Evolutionary conservation across 2,888 invertebrate species (phyloP), one percentile per base, ranked within the genome.

Genomic region (Desoria tigrina): DNA sequence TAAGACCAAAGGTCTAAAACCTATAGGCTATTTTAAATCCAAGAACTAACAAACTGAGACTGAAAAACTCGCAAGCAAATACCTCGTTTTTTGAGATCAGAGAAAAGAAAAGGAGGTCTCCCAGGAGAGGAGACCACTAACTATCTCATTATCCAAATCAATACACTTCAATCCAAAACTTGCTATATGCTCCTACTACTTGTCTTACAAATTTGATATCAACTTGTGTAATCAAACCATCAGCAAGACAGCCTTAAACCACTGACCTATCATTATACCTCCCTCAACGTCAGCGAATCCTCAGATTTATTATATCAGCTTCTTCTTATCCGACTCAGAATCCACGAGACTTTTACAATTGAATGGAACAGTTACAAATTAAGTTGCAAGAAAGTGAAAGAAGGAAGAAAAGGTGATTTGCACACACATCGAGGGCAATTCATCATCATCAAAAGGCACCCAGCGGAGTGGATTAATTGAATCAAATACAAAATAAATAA

Each of bases 191-290:
- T 21, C 4, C 23, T 51, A 23, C 51, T 51, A 51, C 51, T 26
- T 16, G 51, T 51, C 51, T 51, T 26, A 51, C 14, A 51, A 51
- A 24, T 26, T 58, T 24, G 42, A 24, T n/a, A n/a, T 58, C 54
- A 53, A 27, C 27, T 60, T 69, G 66, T 69, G 64, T 63, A 69
- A 69, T 69, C 69, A 64, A 69, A 59, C 59, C 60, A 64, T 69
- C 69, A 69, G 63, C 53, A 60, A 64, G 61, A 58, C 58, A 58
- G 45, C 58, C 58, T 23, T 50, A 49, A 60, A 66, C 61, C 54
- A 57, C 65, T 65, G 51, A 62, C 68, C 68, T 68, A 64, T 64
- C 64, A 64, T 64, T 64, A 64, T 23, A n/a, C n/a, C 45, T 45
- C 14, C 26, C 45, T 45, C 45, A 45, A 45, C 45, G 32, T 32